phyloP scores from a whole-genome alignment of 2,888 invertebrate species.

The Eretmocerus hayati region DNA sequence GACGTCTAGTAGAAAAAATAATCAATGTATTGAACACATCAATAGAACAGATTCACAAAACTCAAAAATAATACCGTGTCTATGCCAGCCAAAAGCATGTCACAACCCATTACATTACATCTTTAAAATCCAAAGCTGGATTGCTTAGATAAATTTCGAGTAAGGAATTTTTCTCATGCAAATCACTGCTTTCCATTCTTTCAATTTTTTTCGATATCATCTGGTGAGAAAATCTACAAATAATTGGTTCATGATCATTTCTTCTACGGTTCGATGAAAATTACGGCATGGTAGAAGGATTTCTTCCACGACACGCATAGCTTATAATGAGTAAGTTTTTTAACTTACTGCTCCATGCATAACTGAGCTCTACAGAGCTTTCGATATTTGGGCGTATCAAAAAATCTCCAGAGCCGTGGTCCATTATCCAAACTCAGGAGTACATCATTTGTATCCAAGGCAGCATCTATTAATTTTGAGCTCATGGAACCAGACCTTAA shows the following conservation, averaged over 20 bases:
- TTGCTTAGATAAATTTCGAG: conserved; percentile 64
- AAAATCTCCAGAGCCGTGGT: conserved; percentile 61
- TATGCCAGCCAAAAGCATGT: conserved; percentile 77
- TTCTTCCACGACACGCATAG: too few relatives aligned
- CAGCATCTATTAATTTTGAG: conserved; percentile 63
- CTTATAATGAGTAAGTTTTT: too few relatives aligned
- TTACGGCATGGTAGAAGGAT: too few relatives aligned
- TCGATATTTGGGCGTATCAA: conserved; percentile 66
- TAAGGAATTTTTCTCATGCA: conserved; percentile 48
- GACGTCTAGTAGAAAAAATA: too few relatives aligned
- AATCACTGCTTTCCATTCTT: conserved; percentile 45
- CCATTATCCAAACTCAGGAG: conserved; percentile 66
- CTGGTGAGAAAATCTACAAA: conserved; percentile 56
- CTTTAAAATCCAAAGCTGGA: conserved; percentile 64
- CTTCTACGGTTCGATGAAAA: too few relatives aligned
- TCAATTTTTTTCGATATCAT: conserved; percentile 55
- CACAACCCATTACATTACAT: conserved; percentile 77
- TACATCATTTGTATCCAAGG: conserved; percentile 65
- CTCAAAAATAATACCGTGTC: conserved; percentile 84
- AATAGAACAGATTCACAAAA: too few relatives aligned
- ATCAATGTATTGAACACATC: neutral
- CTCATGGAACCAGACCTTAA: conserved; percentile 56
- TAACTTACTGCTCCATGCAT: conserved; percentile 62
- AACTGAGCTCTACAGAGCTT: conserved; percentile 62
- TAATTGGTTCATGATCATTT: too few relatives aligned